phyloP scores from a whole-genome alignment of 2,888 invertebrate species.

The Bembecia ichneumoniformis region DNA sequence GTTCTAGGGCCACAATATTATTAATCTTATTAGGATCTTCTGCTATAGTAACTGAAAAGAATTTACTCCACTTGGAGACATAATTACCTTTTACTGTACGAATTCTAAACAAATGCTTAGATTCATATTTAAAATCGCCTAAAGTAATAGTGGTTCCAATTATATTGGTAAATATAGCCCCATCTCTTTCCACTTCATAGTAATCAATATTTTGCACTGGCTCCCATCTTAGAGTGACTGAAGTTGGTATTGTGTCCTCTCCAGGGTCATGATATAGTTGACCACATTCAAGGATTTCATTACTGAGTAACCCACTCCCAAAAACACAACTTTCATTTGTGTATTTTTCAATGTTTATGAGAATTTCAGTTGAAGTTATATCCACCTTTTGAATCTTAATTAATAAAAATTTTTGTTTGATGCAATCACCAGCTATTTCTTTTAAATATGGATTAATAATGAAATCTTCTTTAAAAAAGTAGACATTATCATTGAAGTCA shows the following conservation, averaged over 20 bases:
- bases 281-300: conserved; percentile 23
- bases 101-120: conserved; percentile 41
- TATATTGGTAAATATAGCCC: conserved; percentile 39
- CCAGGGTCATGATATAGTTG: conserved; percentile 21
- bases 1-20: conserved; percentile 25
- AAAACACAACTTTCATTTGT: conserved; percentile 26
- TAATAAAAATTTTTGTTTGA: conserved; percentile 37
- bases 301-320: conserved; percentile 21
- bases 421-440: conserved; percentile 14
- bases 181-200: conserved; percentile 55
- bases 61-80: conserved; percentile 51
- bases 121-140: conserved; percentile 27
- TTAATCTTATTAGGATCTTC: conserved; percentile 29
- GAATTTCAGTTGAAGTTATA: conserved; percentile 35
- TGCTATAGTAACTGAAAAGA: conserved; percentile 26
- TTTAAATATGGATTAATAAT: conserved; percentile 40
- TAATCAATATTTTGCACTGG: conserved; percentile 21
- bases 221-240: conserved; percentile 38
- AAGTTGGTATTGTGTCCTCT: conserved; percentile 26
- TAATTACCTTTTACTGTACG: conserved; percentile 30
- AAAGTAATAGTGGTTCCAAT: conserved; percentile 28
- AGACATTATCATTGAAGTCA: conserved; percentile 31
- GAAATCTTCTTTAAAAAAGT: conserved; percentile 36
- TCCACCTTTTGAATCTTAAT: conserved; percentile 44
- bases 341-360: conserved; percentile 42